Percentiles rank a stretch among this genome's conserved stretches.
Evolutionary conservation across 1,140 invertebrate genomes (phyloP).

Genomic region (Bombus pascuorum): DNA sequence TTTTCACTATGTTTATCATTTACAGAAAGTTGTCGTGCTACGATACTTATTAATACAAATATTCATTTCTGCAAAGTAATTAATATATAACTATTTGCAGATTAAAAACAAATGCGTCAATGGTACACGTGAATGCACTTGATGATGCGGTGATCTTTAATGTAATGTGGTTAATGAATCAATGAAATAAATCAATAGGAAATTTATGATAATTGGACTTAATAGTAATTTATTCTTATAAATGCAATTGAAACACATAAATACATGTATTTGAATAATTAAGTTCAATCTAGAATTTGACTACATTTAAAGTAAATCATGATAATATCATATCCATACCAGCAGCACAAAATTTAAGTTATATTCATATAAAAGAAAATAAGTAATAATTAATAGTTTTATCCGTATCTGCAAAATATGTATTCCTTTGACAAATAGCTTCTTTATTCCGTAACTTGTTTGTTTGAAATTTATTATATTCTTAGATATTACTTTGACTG

Average conservation of each 20-base stretch:
- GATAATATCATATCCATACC: not conserved
- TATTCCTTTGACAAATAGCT: too few species aligned
- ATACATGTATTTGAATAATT: not conserved
- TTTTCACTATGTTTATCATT: too few species aligned
- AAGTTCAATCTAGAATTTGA: not conserved
- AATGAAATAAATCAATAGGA: not conserved
- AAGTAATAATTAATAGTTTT: not conserved
- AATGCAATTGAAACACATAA: slow-evolving; percentile 22
- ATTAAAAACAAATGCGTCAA: too few species aligned
- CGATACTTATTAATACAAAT: too few species aligned
- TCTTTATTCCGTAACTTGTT: not conserved
- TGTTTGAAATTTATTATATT: not conserved
- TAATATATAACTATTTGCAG: too few species aligned
- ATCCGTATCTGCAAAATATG: not conserved
- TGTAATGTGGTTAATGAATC: not conserved
- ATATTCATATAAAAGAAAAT: not conserved
- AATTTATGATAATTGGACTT: slow-evolving; percentile 1
- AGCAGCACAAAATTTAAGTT: not conserved
- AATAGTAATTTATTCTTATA: slow-evolving; percentile 20
- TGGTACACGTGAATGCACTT: too few species aligned
- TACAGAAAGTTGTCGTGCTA: too few species aligned
- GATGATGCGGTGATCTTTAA: too few species aligned
- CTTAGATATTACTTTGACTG: not conserved
- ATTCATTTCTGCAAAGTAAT: too few species aligned
- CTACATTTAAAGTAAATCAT: not conserved